phyloP scores from a whole-genome alignment of 2,797 vertebrate genomes.

The Centropyge bicolor region DNA sequence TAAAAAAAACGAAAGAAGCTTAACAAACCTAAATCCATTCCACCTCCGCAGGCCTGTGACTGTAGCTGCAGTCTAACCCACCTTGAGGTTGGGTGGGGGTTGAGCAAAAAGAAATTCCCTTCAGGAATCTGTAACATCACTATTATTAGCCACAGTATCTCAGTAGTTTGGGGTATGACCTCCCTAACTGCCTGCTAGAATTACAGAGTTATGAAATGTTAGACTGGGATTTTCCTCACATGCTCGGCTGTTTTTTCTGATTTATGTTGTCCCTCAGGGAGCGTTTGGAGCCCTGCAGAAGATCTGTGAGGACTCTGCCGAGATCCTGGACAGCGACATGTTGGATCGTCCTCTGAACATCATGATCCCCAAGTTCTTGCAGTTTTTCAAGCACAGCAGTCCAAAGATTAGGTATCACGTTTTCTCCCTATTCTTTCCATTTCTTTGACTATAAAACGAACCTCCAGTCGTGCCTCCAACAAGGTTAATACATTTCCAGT shows the following conservation, averaged over 20 bases:
- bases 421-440: neutral
- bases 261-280: conserved; percentile 80
- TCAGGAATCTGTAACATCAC: neutral
- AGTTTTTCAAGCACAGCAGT: conserved; percentile 98
- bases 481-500: neutral
- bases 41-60: neutral
- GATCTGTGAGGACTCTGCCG: conserved; percentile 98
- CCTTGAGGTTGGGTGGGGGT: neutral
- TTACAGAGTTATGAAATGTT: neutral
- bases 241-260: neutral
- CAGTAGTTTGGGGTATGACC: neutral
- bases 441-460: neutral
- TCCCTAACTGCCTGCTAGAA: neutral
- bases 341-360: conserved; percentile 96
- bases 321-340: conserved; percentile 97
- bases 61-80: conserved; percentile 2
- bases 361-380: conserved; percentile 98
- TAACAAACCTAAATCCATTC: conserved; percentile 2
- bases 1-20: neutral
- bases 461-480: accelerated
- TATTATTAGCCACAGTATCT: neutral
- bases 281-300: conserved; percentile 98
- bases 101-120: neutral
- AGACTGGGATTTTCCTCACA: neutral
- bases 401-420: conserved; percentile 92